Conservation (phyloP, 2,113 vertebrate species). For the Anas platyrhynchos region DNA sequence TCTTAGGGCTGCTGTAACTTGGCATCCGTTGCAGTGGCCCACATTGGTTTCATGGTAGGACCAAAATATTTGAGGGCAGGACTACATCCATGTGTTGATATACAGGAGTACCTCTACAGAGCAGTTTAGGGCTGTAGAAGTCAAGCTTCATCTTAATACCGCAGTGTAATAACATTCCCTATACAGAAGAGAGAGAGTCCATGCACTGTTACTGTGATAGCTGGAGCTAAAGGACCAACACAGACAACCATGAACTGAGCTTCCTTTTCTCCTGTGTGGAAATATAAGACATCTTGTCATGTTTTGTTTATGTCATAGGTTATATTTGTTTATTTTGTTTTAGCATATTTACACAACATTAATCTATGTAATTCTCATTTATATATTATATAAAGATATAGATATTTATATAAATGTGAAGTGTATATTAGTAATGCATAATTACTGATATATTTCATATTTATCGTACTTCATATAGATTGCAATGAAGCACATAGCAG, state of each 20-base stretch:
- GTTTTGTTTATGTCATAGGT: background rate
- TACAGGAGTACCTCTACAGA: background rate
- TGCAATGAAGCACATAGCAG: background rate
- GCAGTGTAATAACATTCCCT: background rate
- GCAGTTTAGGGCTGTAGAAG: background rate
- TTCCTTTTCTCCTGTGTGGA: background rate
- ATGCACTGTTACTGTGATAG: background rate
- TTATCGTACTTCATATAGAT: background rate
- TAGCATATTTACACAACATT: background rate
- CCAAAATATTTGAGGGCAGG: background rate
- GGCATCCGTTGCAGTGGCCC: background rate
- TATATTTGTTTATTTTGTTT: background rate
- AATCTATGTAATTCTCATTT: background rate
- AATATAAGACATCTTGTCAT: background rate
- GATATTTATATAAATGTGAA: background rate
- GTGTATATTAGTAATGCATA: background rate
- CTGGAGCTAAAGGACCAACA: background rate
- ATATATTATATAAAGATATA: background rate
- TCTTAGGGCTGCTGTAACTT: background rate
- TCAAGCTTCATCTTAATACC: background rate
- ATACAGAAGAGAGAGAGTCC: background rate
- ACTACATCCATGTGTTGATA: fast-evolving
- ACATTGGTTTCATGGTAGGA: background rate
- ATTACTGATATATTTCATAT: background rate
- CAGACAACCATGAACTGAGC: background rate